Evolutionary conservation across 2,113 vertebrate genomes (phyloP).

Genomic region (Hemiscyllium ocellatum): DNA sequence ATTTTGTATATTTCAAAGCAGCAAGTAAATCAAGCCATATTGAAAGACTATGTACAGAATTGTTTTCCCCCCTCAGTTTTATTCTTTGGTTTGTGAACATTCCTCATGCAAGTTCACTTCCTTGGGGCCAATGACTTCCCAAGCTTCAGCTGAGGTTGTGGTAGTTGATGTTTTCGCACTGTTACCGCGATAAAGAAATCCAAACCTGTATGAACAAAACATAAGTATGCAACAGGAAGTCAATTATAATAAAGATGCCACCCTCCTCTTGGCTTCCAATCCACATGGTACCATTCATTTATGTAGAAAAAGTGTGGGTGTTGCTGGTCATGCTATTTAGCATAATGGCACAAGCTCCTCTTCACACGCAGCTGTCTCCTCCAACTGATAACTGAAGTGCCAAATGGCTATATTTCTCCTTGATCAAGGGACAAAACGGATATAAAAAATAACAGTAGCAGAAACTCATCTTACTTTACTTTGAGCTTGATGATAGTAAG

Average conservation of each 20-base stretch:
- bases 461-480: too few relatives aligned
- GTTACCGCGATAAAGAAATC: constrained; percentile 66
- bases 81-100: constrained; percentile 35
- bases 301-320: background rate
- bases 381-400: background rate
- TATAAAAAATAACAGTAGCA: background rate
- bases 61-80: background rate
- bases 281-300: too few relatives aligned
- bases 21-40: background rate
- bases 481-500: too few relatives aligned
- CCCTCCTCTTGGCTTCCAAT: background rate
- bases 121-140: constrained; percentile 69
- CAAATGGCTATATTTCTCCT: background rate
- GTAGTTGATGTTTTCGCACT: constrained; percentile 48
- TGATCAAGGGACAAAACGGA: background rate
- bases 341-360: background rate
- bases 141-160: constrained; percentile 52
- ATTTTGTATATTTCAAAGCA: constrained; percentile 14
- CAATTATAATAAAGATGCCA: background rate
- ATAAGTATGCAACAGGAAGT: constrained; percentile 36
- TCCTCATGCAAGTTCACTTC: constrained; percentile 41
- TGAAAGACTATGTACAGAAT: background rate
- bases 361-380: background rate
- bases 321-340: background rate
- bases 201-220: constrained; percentile 64